Percentiles rank a stretch among this genome's conserved stretches.
phyloP scores from a whole-genome alignment of 2,113 vertebrate genomes.

The Pholis gunnellus region DNA sequence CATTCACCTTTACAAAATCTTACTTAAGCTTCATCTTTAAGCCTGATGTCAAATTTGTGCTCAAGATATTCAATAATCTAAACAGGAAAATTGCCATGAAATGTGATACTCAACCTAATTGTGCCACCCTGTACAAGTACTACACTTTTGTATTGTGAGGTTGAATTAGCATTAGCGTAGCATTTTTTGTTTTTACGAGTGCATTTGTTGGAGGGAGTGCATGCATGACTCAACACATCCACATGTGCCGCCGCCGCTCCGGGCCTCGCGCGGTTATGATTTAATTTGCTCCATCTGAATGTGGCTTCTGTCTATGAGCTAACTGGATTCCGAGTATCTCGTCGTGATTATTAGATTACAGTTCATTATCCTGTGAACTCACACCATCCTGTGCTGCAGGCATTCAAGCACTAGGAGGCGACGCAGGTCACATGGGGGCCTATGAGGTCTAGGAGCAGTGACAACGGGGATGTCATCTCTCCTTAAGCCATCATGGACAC shows the following conservation, averaged over 20 bases:
- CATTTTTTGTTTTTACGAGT: background rate
- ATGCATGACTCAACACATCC: background rate
- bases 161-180: background rate
- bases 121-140: background rate
- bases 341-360: conserved; percentile 47
- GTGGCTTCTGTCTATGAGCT: conserved; percentile 41
- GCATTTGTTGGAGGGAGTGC: background rate
- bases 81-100: background rate
- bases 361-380: conserved; percentile 45
- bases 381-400: conserved; percentile 23
- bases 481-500: background rate
- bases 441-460: background rate
- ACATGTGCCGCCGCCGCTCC: conserved; percentile 16
- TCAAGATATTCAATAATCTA: background rate
- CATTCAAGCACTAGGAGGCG: conserved; percentile 35
- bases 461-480: conserved; percentile 9
- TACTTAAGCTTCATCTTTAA: background rate
- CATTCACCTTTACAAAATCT: background rate
- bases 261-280: conserved; percentile 26
- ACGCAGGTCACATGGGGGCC: background rate
- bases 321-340: conserved; percentile 44
- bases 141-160: background rate
- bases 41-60: background rate
- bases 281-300: conserved; percentile 48
- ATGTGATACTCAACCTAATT: background rate